These are phyloP conservation scores for Baryphthengus martii DNA, from an alignment of 2,113 vertebrate species.

Conservation along the genomic window DNA sequence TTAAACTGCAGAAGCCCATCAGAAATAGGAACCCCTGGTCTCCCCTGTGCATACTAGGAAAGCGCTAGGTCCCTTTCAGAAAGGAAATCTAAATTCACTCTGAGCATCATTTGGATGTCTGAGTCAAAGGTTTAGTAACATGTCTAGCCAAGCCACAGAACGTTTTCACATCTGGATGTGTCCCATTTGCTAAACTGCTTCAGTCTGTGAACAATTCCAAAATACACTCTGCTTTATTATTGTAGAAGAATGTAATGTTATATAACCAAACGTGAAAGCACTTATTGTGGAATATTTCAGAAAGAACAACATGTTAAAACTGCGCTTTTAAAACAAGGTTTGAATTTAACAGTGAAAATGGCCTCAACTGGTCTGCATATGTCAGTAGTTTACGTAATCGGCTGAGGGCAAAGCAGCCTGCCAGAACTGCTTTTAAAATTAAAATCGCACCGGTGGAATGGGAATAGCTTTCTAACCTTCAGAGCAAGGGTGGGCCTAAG, in stretches of 20 bases:
- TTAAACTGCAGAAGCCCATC: not conserved
- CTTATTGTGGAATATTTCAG: conserved; percentile 43
- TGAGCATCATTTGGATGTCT: conserved; percentile 42
- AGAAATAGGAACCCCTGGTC: not conserved
- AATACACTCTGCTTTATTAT: conserved; percentile 50
- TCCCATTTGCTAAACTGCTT: conserved; percentile 57
- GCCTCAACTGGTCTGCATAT: conserved; percentile 36
- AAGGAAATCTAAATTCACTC: conserved; percentile 48
- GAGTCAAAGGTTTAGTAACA: conserved; percentile 56
- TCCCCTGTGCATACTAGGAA: not conserved
- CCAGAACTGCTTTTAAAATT: conserved; percentile 64
- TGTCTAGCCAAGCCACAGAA: conserved; percentile 65
- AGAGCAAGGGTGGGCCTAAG: not conserved
- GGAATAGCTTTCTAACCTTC: conserved; percentile 6
- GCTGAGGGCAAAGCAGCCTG: conserved; percentile 36
- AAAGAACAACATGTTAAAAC: conserved; percentile 60
- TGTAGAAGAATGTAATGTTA: conserved; percentile 45
- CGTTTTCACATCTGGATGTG: conserved; percentile 61
- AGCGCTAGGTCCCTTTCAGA: not conserved
- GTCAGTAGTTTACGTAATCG: conserved; percentile 58
- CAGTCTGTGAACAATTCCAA: conserved; percentile 58
- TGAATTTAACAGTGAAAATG: conserved; percentile 40
- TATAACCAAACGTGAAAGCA: conserved; percentile 32
- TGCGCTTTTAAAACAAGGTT: conserved; percentile 32
- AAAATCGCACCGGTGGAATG: conserved; percentile 42